Conservation (phyloP, 2,113 vertebrate genomes). For the Corythornis madagascariensis region DNA sequence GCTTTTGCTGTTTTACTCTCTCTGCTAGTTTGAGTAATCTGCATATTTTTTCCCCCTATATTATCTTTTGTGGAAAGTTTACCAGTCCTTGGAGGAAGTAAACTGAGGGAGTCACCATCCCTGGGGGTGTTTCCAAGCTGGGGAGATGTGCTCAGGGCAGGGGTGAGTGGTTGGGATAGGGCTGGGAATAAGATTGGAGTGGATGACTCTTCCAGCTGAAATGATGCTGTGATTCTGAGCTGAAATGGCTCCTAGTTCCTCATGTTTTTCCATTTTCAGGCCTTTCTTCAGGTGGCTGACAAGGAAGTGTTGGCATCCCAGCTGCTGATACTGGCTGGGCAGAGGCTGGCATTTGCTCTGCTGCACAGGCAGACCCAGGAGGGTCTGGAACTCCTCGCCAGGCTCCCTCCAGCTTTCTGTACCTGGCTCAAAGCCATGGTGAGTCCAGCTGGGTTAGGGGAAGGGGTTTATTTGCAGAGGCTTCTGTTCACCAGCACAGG, state of each 20-base stretch:
- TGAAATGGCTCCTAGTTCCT: background rate
- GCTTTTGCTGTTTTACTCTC: background rate
- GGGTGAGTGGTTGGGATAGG: no score
- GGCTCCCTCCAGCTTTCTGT: slow-evolving; percentile 90
- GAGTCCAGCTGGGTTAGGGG: slow-evolving; percentile 5
- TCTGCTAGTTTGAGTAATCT: background rate
- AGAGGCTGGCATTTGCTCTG: slow-evolving; percentile 87
- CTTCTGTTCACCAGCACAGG: background rate
- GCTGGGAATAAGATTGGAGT: no score
- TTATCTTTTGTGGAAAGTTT: background rate
- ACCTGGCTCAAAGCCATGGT: slow-evolving; percentile 99
- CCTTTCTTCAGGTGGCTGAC: slow-evolving; percentile 90
- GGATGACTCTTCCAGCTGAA: no score
- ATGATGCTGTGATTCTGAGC: no score
- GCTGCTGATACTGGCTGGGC: slow-evolving; percentile 89
- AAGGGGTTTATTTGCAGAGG: background rate
- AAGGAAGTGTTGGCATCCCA: slow-evolving; percentile 95
- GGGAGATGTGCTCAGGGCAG: no score
- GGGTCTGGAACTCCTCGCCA: slow-evolving; percentile 90
- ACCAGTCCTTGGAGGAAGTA: background rate
- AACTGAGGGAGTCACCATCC: no score
- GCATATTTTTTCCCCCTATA: background rate
- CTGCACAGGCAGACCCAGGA: slow-evolving; percentile 86
- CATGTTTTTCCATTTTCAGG: slow-evolving; percentile 69
- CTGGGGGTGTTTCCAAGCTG: no score